Evolutionary conservation across 2,113 vertebrate species (phyloP).

Genomic region (Rutilus rutilus): DNA sequence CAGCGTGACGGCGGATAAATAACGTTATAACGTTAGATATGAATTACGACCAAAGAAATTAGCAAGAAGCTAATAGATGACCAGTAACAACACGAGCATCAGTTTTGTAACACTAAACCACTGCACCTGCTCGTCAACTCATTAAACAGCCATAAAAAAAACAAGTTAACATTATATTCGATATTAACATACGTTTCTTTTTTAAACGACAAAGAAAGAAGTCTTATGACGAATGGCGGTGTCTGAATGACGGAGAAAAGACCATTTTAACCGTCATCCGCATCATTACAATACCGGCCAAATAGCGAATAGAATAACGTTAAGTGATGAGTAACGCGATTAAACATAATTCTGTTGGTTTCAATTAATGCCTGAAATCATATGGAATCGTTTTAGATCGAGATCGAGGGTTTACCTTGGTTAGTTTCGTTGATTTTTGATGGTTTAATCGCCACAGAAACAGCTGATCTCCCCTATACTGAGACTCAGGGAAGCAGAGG

Average conservation of each 20-base stretch:
- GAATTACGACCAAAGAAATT: neutral
- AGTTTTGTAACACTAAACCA: neutral
- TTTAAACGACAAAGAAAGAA: neutral
- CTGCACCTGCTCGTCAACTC: neutral
- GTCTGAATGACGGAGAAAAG: neutral
- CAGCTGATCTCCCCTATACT: conserved; percentile 67
- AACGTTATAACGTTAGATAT: neutral
- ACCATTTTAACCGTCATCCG: neutral
- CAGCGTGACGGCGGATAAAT: neutral
- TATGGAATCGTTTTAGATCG: accelerated
- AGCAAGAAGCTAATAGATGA: neutral
- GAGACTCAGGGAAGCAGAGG: conserved; percentile 75
- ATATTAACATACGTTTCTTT: neutral
- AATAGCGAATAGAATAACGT: neutral
- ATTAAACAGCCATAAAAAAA: neutral
- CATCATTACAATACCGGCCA: neutral
- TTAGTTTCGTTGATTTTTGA: conserved; percentile 71
- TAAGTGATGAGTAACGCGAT: neutral
- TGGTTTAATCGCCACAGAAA: conserved; percentile 76
- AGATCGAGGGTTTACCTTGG: conserved; percentile 65
- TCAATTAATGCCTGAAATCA: neutral
- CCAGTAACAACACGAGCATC: neutral
- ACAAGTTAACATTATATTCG: neutral
- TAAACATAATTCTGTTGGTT: neutral
- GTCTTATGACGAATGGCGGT: neutral